A percentile compares a stretch with the other conserved stretches of the same genome.
phyloP scores from a whole-genome alignment of 2,888 invertebrate genomes.

The Nasonovia ribisnigri region DNA sequence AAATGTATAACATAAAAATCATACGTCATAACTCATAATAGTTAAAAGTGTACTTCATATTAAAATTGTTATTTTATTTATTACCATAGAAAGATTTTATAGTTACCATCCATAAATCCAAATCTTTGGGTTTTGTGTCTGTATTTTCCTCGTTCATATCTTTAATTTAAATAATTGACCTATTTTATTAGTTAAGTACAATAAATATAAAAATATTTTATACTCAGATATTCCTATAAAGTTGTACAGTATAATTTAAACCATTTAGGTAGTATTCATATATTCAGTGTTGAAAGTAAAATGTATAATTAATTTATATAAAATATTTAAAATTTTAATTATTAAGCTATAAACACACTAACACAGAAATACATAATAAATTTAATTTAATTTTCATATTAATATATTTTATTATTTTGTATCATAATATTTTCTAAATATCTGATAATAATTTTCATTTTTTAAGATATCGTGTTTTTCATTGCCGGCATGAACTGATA shows the following conservation, averaged over 20 bases:
- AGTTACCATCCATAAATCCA: conserved; percentile 53
- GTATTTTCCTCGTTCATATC: conserved; percentile 9
- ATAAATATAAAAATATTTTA: background rate
- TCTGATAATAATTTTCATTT: background rate
- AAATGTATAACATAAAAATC: background rate
- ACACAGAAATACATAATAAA: background rate
- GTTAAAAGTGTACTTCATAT: background rate
- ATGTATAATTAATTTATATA: background rate
- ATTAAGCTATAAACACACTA: background rate
- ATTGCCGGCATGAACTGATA: background rate
- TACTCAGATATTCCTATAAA: background rate
- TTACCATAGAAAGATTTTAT: background rate
- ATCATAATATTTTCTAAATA: background rate
- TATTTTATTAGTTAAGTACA: background rate
- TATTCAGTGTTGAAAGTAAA: background rate
- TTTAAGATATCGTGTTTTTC: background rate
- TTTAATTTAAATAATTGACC: background rate
- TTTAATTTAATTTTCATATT: background rate
- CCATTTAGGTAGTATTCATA: background rate
- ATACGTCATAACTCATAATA: background rate
- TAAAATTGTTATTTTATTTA: background rate
- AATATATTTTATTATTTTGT: too few relatives aligned
- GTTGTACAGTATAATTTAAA: background rate
- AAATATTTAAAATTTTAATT: background rate
- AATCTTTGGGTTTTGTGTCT: background rate